Percentiles rank a stretch among this genome's conserved stretches.
Conservation (phyloP, 2,888 invertebrate genomes). For the Euphydryas editha region DNA sequence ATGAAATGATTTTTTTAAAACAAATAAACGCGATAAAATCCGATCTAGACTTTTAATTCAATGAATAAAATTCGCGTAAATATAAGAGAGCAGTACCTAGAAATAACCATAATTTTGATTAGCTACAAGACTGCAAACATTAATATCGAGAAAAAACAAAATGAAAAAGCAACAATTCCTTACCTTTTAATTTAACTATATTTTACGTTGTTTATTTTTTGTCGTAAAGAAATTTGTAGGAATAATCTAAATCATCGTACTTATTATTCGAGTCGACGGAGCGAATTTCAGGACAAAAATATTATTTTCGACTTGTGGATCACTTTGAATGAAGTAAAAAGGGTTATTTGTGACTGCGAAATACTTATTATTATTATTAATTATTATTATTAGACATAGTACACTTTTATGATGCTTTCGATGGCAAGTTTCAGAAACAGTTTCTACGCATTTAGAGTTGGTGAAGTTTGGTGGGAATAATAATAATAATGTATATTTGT, state of each 20-base stretch:
- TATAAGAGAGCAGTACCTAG: too few species aligned
- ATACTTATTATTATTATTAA: not conserved
- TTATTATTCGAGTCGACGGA: constrained; percentile 22
- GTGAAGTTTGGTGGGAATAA: too few species aligned
- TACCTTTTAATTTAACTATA: constrained; percentile 24
- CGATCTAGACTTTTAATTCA: too few species aligned
- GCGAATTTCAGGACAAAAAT: constrained; percentile 11
- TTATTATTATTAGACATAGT: not conserved
- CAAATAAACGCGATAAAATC: too few species aligned
- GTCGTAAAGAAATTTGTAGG: constrained; percentile 8
- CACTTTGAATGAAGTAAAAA: constrained; percentile 1
- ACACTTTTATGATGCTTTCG: not conserved
- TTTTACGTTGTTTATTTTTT: constrained; percentile 11
- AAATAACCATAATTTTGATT: not conserved
- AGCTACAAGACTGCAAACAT: not conserved
- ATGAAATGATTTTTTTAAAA: too few species aligned
- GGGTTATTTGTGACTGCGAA: not conserved
- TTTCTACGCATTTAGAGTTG: too few species aligned
- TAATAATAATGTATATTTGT: too few species aligned
- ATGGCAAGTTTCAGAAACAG: too few species aligned
- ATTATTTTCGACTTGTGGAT: constrained; percentile 10
- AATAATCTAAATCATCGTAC: constrained; percentile 29
- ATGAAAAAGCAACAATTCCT: constrained; percentile 17
- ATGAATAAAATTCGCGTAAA: too few species aligned
- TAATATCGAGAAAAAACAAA: constrained; percentile 13